Evolutionary conservation across 2,113 vertebrate species (phyloP).

Genomic region (Girardinichthys multiradiatus): DNA sequence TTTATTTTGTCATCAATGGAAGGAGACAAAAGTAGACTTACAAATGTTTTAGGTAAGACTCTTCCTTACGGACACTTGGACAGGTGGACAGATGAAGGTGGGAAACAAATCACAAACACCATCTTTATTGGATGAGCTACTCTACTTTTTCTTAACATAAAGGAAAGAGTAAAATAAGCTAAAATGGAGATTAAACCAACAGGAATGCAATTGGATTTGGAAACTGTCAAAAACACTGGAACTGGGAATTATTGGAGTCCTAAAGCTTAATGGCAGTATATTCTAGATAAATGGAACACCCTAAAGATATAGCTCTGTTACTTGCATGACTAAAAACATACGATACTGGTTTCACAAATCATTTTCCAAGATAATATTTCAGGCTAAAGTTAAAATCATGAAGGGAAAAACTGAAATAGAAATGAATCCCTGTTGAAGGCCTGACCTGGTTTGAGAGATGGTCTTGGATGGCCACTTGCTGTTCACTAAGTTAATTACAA

Average conservation of each 20-base stretch:
- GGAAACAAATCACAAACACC: background rate
- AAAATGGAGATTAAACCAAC: background rate
- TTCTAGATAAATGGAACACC: background rate
- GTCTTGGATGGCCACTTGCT: slow-evolving; percentile 3
- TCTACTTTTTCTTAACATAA: background rate
- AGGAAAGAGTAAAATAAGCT: background rate
- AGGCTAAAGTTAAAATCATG: background rate
- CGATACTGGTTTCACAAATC: background rate
- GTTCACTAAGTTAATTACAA: slow-evolving; percentile 35
- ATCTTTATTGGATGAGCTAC: background rate
- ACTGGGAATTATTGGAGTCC: no score
- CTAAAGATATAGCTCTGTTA: background rate
- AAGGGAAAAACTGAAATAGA: background rate
- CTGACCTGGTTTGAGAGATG: slow-evolving; percentile 20
- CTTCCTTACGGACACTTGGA: background rate
- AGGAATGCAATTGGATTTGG: background rate
- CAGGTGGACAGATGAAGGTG: background rate
- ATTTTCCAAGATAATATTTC: background rate
- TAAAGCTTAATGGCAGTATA: background rate
- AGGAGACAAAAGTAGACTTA: background rate
- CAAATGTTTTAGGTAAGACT: background rate
- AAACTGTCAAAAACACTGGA: no score
- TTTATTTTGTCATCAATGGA: background rate
- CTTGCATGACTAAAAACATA: background rate
- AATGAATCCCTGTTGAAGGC: slow-evolving; percentile 9